Base-by-base conservation (phyloP, 2,113 vertebrate species). In the Rhagologus leucostigma region DNA sequence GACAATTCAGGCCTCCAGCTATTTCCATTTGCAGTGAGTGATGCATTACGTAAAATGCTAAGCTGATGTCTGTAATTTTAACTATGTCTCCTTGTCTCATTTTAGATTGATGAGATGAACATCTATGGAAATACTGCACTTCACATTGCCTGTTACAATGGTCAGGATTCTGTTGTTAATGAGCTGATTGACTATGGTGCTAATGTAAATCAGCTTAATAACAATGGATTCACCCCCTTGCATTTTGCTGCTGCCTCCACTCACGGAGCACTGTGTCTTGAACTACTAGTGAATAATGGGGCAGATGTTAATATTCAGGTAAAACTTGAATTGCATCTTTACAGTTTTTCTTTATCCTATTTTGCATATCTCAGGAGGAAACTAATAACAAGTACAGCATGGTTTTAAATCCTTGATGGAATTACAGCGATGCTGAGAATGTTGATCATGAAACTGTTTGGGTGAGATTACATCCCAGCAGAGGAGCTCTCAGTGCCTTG, bases 271-370 rank as follows among this genome's bases (percentile, higher is more conserved):
- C 97, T 99, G 91, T 99, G 99, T 96, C 98, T 99, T 80, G 99
- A 99, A 93, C 98, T 99, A 47, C 97, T 99, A 29, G 99, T 99
- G 84, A 99, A 99, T 97, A 99, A 99, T 5, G 99, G 99, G 57
- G 99, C 99, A 1, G 99, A 99, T 21, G 99, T 99, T 85, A 99
- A 99, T 74, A 97, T 99, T 35, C 99, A 99, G 99, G 99, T 99
- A 98, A 42, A 89, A 78, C 47, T 81, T 57, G 16, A 89, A 32
- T 90, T 85, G 55, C 35, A 86, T 21, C 53, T 56, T 64, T 78
- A 78, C 19, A 11, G 33, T 70, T 89, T 78, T 91, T 30, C 47
- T 92, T 84, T 53, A 59, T 64, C 56, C 24, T 78, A 3, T 80
- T 95, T 81, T 95, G 52, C 46, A 42, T 74, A 41, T 16, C 35